These are phyloP conservation scores for Onthophagus taurus DNA, from an alignment of 1,140 invertebrate genomes.

Conservation along the genomic window DNA sequence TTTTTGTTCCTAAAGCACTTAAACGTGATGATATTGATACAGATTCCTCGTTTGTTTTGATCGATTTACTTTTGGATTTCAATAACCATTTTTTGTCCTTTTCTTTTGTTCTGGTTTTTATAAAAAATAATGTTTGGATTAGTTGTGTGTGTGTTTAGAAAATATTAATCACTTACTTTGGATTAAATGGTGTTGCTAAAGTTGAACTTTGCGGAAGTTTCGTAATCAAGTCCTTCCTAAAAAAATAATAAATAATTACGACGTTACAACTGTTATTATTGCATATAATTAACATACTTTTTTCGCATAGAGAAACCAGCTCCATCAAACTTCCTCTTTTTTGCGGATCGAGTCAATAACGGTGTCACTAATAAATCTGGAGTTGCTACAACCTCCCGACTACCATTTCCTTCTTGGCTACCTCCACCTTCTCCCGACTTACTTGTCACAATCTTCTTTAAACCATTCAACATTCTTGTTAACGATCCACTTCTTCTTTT, in stretches of 20 bases:
- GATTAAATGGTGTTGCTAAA: conserved; percentile 30
- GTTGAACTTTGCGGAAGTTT: conserved; percentile 28
- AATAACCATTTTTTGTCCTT: conserved; percentile 44
- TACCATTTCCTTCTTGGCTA: too few species aligned
- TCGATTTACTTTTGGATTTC: conserved; percentile 30
- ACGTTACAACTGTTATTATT: conserved; percentile 4
- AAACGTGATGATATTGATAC: neutral
- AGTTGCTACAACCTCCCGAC: conserved; percentile 21
- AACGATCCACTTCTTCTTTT: conserved; percentile 72
- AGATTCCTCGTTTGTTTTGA: conserved; percentile 15
- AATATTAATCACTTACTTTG: conserved; percentile 25
- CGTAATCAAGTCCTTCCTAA: conserved; percentile 26
- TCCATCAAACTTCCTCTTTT: conserved; percentile 49
- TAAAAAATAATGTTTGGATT: neutral
- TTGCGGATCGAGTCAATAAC: conserved; percentile 43
- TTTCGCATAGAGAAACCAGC: conserved; percentile 41
- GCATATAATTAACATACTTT: conserved; percentile 46
- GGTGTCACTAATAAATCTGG: conserved; percentile 37
- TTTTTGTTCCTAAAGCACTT: conserved; percentile 7
- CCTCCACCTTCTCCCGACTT: conserved; percentile 40
- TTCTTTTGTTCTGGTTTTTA: conserved; percentile 4
- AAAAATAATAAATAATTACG: conserved; percentile 16
- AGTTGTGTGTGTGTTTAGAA: neutral
- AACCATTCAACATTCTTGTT: conserved; percentile 70
- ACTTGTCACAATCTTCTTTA: conserved; percentile 63